These are phyloP conservation scores for Oedothorax gibbosus DNA, from an alignment of 1,140 invertebrate genomes.

Conservation along the genomic window DNA sequence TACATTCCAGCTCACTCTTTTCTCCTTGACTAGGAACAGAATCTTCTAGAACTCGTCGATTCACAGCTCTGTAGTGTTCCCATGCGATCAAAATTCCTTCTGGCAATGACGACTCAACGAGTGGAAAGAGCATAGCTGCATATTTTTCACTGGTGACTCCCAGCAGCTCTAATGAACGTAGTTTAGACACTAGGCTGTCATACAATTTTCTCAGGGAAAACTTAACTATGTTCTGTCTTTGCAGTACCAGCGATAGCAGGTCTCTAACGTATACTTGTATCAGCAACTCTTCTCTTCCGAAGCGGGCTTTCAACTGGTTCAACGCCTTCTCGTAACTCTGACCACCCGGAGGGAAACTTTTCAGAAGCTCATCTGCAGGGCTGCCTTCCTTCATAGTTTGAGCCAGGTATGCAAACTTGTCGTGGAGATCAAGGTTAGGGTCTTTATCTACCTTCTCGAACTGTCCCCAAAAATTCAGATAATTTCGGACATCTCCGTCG, in stretches of 20 bases:
- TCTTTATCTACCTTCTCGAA: conserved; percentile 44
- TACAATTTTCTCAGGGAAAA: conserved; percentile 39
- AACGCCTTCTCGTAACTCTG: conserved; percentile 13
- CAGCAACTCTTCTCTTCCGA: conserved; percentile 21
- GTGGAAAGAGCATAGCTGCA: conserved; percentile 67
- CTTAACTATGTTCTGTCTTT: background rate
- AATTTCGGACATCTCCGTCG: conserved; percentile 32
- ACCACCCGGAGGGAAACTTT: conserved; percentile 17
- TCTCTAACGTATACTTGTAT: conserved; percentile 17
- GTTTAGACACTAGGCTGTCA: conserved; percentile 62
- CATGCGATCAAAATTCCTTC: conserved; percentile 50
- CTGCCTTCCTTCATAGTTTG: conserved; percentile 19
- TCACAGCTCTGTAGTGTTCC: background rate
- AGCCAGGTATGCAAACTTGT: conserved; percentile 29
- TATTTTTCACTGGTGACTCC: conserved; percentile 66
- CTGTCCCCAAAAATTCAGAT: conserved; percentile 35
- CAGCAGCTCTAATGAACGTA: conserved; percentile 67
- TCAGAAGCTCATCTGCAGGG: conserved; percentile 53
- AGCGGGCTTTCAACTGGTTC: conserved; percentile 15
- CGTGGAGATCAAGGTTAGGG: conserved; percentile 5
- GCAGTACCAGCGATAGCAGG: conserved; percentile 63
- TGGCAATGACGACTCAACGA: conserved; percentile 66
- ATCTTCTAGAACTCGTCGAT: background rate
- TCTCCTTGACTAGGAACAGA: too few relatives aligned
- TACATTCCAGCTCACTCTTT: too few relatives aligned